A percentile compares a stretch with the other conserved stretches of the same genome.
Evolutionary conservation across 2,113 vertebrate species (phyloP).

Genomic region (Syngnathus scovelli): DNA sequence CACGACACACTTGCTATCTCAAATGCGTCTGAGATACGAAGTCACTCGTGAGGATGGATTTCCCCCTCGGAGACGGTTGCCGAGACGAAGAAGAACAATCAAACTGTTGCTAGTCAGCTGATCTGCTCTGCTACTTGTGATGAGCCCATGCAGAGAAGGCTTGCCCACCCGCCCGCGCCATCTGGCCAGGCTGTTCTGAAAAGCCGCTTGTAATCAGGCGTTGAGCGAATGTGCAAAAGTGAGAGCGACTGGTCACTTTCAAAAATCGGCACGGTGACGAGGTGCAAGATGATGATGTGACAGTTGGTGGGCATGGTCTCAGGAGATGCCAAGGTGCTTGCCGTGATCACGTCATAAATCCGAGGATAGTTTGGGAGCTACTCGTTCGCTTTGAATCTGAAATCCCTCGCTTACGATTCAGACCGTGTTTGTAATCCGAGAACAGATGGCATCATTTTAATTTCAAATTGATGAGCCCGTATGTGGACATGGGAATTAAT

Average conservation of each 20-base stretch:
- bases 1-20: not conserved
- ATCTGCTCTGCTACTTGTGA: not conserved
- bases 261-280: constrained; percentile 32
- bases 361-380: not conserved
- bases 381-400: not conserved
- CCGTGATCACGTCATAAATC: not conserved
- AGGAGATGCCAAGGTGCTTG: not conserved
- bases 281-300: not conserved
- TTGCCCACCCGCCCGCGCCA: constrained; percentile 18
- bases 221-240: constrained; percentile 29
- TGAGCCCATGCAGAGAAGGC: constrained; percentile 16
- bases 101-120: constrained; percentile 1
- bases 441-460: not conserved
- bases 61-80: not conserved
- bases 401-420: not conserved
- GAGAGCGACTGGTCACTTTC: constrained; percentile 24
- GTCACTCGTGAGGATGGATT: not conserved
- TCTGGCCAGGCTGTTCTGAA: constrained; percentile 54
- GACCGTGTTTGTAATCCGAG: not conserved
- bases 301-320: not conserved
- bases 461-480: not conserved
- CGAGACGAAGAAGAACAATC: not conserved
- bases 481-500: not conserved
- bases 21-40: not conserved
- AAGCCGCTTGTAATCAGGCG: constrained; percentile 53